These are phyloP conservation scores for Abscondita cerata DNA, from an alignment of 2,888 invertebrate genomes.

Conservation along the genomic window DNA sequence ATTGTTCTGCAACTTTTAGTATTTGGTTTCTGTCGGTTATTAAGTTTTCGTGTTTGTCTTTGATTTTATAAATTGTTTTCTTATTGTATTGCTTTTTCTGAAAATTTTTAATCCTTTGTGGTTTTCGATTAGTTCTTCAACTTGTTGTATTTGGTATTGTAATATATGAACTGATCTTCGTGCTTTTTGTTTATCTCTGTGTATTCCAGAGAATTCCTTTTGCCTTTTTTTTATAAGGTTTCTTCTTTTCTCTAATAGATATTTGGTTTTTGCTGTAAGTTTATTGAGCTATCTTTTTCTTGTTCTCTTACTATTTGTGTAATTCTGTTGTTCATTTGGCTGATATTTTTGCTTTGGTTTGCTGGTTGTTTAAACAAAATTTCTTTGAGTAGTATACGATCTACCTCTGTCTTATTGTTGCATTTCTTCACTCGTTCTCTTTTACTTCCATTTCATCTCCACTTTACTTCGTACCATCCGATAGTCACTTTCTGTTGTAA, in stretches of 20 bases:
- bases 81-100: neutral
- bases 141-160: neutral
- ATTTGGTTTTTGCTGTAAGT: neutral
- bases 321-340: neutral
- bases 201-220: neutral
- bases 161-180: neutral
- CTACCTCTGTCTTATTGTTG: neutral
- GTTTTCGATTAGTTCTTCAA: neutral
- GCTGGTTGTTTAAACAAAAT: neutral
- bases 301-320: no score
- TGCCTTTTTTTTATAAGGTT: neutral
- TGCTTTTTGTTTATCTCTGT: neutral
- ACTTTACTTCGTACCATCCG: neutral
- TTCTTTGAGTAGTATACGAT: neutral
- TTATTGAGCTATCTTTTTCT: neutral
- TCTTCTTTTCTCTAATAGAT: neutral
- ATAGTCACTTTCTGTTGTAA: neutral
- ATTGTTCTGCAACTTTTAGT: neutral
- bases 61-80: neutral
- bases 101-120: neutral
- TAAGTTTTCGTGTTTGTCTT: neutral
- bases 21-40: no score
- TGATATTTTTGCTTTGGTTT: no score
- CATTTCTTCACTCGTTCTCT: neutral
- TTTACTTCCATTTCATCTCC: neutral